These are phyloP conservation scores for Sternarchorhynchus goeldii DNA, from an alignment of 2,797 vertebrate genomes.

Conservation along the genomic window DNA sequence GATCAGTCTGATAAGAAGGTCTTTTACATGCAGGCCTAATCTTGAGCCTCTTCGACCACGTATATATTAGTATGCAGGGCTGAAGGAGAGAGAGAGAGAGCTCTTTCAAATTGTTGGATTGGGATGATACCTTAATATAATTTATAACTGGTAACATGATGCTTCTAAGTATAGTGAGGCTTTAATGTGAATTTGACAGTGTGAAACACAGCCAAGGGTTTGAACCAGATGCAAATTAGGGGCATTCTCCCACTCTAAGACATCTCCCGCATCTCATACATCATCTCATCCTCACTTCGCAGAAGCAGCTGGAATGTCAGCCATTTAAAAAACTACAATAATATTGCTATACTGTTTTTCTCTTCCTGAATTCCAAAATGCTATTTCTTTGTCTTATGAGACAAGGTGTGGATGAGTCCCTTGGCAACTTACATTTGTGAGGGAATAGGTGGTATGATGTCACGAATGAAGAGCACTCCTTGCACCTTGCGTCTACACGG, in stretches of 20 bases:
- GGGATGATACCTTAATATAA: too few species aligned
- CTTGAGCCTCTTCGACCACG: neutral
- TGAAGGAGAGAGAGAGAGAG: neutral
- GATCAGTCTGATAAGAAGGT: neutral
- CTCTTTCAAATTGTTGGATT: too few species aligned
- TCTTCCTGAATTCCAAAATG: slow-evolving; percentile 3
- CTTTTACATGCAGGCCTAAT: neutral
- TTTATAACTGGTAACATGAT: too few species aligned
- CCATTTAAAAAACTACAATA: neutral
- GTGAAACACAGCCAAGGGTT: too few species aligned
- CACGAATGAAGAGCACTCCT: slow-evolving; percentile 32
- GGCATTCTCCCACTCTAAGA: too few species aligned
- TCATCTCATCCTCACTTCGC: too few species aligned
- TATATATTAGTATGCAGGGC: neutral
- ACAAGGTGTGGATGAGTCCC: neutral
- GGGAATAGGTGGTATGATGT: neutral
- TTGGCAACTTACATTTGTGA: slow-evolving; percentile 30
- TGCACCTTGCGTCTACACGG: slow-evolving; percentile 2
- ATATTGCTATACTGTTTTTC: neutral
- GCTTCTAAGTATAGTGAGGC: too few species aligned
- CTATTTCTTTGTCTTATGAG: neutral
- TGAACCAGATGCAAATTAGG: too few species aligned
- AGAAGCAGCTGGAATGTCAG: too few species aligned
- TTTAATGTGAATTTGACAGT: too few species aligned
- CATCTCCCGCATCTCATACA: too few species aligned